Evolutionary conservation across 2,113 vertebrate genomes (phyloP), one percentile per base, ranked within the genome.

Genomic region (Dasypus novemcinctus): DNA sequence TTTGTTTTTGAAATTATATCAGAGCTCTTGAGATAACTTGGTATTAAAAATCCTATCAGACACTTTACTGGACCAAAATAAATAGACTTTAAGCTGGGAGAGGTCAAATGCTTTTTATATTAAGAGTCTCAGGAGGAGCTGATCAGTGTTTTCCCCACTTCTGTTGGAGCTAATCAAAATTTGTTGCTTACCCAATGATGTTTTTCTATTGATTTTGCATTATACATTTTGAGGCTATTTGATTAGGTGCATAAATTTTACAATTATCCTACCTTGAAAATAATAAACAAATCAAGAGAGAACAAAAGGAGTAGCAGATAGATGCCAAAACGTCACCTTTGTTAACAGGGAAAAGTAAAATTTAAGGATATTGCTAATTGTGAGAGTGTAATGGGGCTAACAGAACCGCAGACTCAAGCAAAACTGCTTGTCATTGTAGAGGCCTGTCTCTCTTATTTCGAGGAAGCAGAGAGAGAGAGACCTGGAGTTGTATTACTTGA

Each of bases 201-300:
- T 80, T 63, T 85, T 71, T 79, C 33, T 81, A 71, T 38, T 8
- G 3, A 29, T 36, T 46, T 87, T 87, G 72, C 8, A 46, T 66
- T 38, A 71, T 23, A 81, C 20, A 71, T 76, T 75, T 59, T 81
- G 66, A 95, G 25, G 49, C 61, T 87, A 84, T 33, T 72, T 83
- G n/a, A 68, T 7, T 49, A 17, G 29, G 12, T 63, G 29, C 36
- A 76, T 72, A 68, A 76, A 52, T n/a, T 92, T 74, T 59, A 90
- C 14, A 90, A 21, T 76, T 69, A 49, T 59, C 33, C 63, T 38
- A 68, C 87, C n/a, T 88, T 75, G 21, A 68, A 88, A 80, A 84
- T 38, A 54, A 90, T 54, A 13, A 74, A 69, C 69, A 96, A 84
- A 91, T 79, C 64, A 7, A n/a, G 29, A 87, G 68, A 83, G 90